Evolutionary conservation across 2,113 vertebrate genomes (phyloP), one percentile per base, ranked within the genome.

Genomic region (Echinops telfairi): DNA sequence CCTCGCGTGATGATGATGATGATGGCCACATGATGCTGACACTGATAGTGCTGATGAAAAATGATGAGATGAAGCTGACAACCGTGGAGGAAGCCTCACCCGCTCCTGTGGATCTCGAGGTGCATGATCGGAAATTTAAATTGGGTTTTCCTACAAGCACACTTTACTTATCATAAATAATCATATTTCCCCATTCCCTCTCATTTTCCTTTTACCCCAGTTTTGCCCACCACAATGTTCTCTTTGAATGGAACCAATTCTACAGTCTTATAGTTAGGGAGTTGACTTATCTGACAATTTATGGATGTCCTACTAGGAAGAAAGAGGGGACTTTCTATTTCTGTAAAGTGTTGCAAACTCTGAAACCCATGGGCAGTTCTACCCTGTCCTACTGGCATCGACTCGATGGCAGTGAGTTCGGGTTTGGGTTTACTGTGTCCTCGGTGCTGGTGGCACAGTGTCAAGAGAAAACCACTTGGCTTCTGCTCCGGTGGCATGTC

Each of bases 71-170:
- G 66, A 81, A 43, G 47, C 71, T 62, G 16, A 77, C 85, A 78
- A 29, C 66, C 81, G n/a, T 6, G 2, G 22, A 88, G 19, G 53
- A 58, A 66, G 60, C 40, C 31, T 75, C 3, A 14, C 62, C 4
- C 25, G 62, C 19, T 31, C 86, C 57, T 4, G 15, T 38, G 77
- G 43, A 43, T 88, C 29, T 88, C 29, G 60, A 33, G 10, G 22
- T 29, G 2, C 62, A 29, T 27, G 8, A 36, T 38, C 62, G 82
- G n/a, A 27, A 86, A 88, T 88, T 88, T 82, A 53, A 82, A 43
- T 29, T 88, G n/a, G 62, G n/a, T n/a, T 91, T 91, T 83, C 89
- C 62, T 79, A 71, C 40, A 33, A n/a, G 29, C 64, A 75, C 17
- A 71, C 17, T 80, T 89, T 33, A 73, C 8, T 88, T 77, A 85